These are phyloP conservation scores for Microcebus lehilahytsara DNA, from an alignment of 2,113 vertebrate genomes.

Conservation along the genomic window DNA sequence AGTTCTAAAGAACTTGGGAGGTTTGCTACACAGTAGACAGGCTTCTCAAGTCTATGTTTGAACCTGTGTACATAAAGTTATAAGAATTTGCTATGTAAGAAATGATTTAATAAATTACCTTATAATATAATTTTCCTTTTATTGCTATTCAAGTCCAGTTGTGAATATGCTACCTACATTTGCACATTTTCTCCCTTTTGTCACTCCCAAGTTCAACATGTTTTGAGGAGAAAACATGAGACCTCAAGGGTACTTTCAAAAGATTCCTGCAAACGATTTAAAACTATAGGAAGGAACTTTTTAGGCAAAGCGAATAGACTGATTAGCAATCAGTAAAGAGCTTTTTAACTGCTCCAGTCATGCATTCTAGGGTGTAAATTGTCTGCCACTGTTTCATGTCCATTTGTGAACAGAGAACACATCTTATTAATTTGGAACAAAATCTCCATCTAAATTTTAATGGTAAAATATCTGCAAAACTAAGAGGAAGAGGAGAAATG, in stretches of 20 bases:
- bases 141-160: not conserved
- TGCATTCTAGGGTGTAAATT: not conserved
- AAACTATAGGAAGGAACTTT: not conserved
- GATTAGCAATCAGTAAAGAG: not conserved
- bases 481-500: not conserved
- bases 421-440: not conserved
- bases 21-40: not conserved
- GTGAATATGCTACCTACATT: not conserved
- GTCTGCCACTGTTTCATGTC: not conserved
- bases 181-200: not conserved
- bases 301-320: not conserved
- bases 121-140: not conserved
- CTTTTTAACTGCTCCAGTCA: not conserved
- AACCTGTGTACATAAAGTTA: not conserved
- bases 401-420: not conserved
- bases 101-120: not conserved
- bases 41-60: not conserved
- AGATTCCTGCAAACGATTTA: not conserved
- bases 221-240: not conserved
- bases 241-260: not conserved
- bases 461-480: not conserved
- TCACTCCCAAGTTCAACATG: not conserved
- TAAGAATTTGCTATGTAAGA: not conserved
- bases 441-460: not conserved
- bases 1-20: not conserved